Conservation (phyloP, 1,140 invertebrate genomes). For the Elymnias hypermnestra region DNA sequence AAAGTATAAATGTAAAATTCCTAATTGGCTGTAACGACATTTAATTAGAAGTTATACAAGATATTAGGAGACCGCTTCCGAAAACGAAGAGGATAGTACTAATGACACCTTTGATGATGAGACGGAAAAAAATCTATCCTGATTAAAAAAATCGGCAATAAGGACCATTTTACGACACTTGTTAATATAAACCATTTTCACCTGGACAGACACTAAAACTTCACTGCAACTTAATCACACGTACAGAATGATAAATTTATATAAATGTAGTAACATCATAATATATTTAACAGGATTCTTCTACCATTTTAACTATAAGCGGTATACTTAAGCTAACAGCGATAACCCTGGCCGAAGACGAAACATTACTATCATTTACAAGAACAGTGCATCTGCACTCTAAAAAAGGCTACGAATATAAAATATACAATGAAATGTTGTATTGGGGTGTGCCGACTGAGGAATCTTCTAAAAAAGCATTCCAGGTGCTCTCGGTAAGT, state of each 20-base stretch:
- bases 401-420: conserved; percentile 36
- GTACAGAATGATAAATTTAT: background rate
- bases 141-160: too few species aligned
- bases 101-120: background rate
- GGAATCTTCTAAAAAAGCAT: conserved; percentile 35
- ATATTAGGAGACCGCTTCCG: too few species aligned
- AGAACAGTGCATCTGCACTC: conserved; percentile 42
- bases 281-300: conserved; percentile 27
- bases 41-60: too few species aligned
- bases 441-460: conserved; percentile 41
- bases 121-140: too few species aligned
- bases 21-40: too few species aligned
- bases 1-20: too few species aligned
- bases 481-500: conserved; percentile 50
- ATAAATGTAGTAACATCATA: background rate
- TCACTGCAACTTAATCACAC: too few species aligned
- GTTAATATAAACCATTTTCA: too few species aligned
- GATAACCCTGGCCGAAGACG: conserved; percentile 46
- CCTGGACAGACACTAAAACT: too few species aligned
- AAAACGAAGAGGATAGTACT: too few species aligned
- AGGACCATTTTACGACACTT: too few species aligned
- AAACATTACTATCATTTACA: conserved; percentile 47
- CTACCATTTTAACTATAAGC: conserved; percentile 39
- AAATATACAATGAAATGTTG: conserved; percentile 57
- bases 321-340: conserved; percentile 52